Percentiles rank a stretch among this genome's conserved stretches.
Conservation (phyloP, 2,113 vertebrate genomes). For the Acanthisitta chloris region DNA sequence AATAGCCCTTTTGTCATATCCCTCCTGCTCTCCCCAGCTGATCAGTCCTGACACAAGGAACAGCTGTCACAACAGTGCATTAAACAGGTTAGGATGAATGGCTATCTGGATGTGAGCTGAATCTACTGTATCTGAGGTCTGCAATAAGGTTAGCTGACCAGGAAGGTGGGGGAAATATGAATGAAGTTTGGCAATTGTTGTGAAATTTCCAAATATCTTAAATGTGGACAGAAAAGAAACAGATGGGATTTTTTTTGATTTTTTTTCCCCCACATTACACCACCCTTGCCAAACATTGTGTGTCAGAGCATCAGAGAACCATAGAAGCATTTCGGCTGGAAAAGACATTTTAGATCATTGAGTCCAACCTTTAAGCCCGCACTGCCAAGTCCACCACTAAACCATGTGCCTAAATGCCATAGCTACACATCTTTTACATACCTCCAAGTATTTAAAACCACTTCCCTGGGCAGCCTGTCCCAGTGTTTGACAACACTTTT, state of each 20-base stretch:
- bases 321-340: neutral
- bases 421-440: neutral
- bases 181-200: neutral
- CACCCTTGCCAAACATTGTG: neutral
- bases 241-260: neutral
- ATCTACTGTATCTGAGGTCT: neutral
- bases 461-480: neutral
- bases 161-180: neutral
- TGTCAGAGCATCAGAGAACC: neutral
- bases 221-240: neutral
- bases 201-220: constrained; percentile 31
- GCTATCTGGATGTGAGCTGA: neutral
- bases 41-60: neutral
- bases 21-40: neutral
- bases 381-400: neutral
- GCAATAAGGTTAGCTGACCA: neutral
- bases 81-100: neutral
- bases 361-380: neutral
- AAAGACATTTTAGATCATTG: neutral
- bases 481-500: neutral
- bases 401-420: neutral
- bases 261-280: neutral
- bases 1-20: neutral
- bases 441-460: neutral
- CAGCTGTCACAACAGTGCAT: neutral